Evolutionary conservation across 1,140 invertebrate genomes (phyloP).

Genomic region (Drosophila grimshawi): DNA sequence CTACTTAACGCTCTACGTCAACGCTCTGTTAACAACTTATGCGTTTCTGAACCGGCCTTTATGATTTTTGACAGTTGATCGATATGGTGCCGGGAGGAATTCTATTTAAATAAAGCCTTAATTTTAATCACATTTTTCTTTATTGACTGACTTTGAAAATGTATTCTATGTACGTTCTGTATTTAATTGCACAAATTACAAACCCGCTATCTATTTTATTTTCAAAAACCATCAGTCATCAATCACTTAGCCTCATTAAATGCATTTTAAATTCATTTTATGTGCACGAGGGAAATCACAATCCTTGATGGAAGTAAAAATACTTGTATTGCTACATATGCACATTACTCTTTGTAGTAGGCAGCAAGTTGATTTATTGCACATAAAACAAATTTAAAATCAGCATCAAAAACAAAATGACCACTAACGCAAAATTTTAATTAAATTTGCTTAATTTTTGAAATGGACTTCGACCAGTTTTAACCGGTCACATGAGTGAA

Average conservation of each 20-base stretch:
- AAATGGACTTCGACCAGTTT: not conserved
- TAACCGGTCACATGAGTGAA: not conserved
- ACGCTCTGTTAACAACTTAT: no score
- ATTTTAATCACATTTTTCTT: no score
- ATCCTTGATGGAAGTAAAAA: no score
- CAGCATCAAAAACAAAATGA: not conserved
- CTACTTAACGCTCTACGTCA: not conserved
- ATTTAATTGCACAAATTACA: no score
- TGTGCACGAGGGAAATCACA: no score
- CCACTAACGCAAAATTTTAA: not conserved
- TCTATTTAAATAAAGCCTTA: not conserved
- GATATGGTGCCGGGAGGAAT: not conserved
- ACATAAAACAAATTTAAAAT: not conserved
- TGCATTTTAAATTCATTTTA: no score
- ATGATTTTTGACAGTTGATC: not conserved
- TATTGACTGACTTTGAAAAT: no score
- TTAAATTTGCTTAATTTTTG: not conserved
- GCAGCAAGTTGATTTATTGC: not conserved
- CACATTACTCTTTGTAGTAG: not conserved
- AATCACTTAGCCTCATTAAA: no score
- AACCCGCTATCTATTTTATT: no score
- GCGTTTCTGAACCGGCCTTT: no score
- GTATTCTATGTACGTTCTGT: no score
- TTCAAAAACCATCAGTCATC: no score
- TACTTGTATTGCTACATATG: not conserved